Percentiles rank a stretch among this genome's conserved stretches.
These are phyloP conservation scores for Lasioglossum pauxillum DNA, from an alignment of 2,888 invertebrate genomes.

Conservation along the genomic window DNA sequence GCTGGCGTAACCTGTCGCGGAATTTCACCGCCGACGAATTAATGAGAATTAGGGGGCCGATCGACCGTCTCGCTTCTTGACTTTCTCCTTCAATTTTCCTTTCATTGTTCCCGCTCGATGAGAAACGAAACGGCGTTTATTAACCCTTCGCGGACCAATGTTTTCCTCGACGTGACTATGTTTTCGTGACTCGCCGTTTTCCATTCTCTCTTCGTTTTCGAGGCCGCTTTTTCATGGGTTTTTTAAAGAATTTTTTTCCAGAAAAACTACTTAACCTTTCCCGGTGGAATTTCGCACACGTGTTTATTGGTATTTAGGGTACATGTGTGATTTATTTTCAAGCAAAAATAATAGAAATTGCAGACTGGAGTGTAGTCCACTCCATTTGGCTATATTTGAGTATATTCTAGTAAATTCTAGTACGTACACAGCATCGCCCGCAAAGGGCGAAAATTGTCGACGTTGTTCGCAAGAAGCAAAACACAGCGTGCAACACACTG, in stretches of 20 bases:
- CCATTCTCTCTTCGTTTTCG: too few relatives aligned
- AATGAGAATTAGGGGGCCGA: slow-evolving; percentile 21
- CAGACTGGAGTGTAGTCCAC: too few relatives aligned
- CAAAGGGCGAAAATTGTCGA: background rate
- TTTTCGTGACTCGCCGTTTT: background rate
- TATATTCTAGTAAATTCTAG: background rate
- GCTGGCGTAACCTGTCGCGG: slow-evolving; percentile 58
- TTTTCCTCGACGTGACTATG: background rate
- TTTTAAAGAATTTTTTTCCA: too few relatives aligned
- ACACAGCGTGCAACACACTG: background rate
- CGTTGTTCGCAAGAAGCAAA: background rate
- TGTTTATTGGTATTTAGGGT: too few relatives aligned
- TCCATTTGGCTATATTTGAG: background rate
- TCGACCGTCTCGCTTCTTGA: slow-evolving; percentile 11
- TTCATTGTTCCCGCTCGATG: background rate
- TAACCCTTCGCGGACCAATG: background rate
- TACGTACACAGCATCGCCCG: background rate
- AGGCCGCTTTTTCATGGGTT: too few relatives aligned
- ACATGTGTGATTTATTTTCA: too few relatives aligned
- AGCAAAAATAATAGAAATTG: too few relatives aligned
- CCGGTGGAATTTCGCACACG: too few relatives aligned
- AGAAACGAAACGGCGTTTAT: background rate
- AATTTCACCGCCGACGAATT: slow-evolving; percentile 45
- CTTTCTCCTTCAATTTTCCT: background rate
- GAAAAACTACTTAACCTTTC: too few relatives aligned